These are phyloP conservation scores for Psilanteris sp. DNA, from an alignment of 1,140 invertebrate genomes.

Conservation along the genomic window DNA sequence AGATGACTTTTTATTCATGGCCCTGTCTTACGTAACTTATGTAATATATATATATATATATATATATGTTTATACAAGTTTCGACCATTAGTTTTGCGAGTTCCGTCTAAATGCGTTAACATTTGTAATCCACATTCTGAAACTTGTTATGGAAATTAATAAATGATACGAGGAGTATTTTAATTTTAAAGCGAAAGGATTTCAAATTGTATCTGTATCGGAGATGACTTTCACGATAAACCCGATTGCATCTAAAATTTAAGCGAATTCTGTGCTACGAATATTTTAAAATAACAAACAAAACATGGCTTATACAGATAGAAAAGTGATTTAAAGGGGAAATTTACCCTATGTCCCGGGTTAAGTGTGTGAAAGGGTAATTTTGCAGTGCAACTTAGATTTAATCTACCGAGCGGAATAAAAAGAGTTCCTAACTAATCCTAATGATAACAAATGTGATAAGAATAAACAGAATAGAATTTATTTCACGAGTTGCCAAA, in stretches of 20 bases:
- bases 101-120: too few species aligned
- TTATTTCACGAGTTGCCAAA: too few species aligned
- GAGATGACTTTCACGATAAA: constrained; percentile 20
- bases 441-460: constrained; percentile 23
- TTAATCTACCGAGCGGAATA: constrained; percentile 20
- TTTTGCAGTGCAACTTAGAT: constrained; percentile 36
- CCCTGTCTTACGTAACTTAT: neutral
- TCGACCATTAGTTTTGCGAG: neutral
- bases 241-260: constrained; percentile 17
- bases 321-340: constrained; percentile 26
- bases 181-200: constrained; percentile 10
- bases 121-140: neutral
- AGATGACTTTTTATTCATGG: constrained; percentile 17
- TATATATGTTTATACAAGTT: constrained; percentile 4
- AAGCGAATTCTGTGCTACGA: constrained; percentile 1
- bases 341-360: neutral
- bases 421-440: constrained; percentile 29
- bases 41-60: too few species aligned
- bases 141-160: constrained; percentile 12
- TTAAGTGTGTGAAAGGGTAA: constrained; percentile 37
- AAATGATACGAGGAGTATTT: constrained; percentile 15
- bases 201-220: constrained; percentile 11
- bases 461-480: too few species aligned
- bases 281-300: constrained; percentile 36
- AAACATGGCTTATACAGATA: constrained; percentile 26